Conservation (phyloP, 2,888 invertebrate species). For the Apotomis capreana region DNA sequence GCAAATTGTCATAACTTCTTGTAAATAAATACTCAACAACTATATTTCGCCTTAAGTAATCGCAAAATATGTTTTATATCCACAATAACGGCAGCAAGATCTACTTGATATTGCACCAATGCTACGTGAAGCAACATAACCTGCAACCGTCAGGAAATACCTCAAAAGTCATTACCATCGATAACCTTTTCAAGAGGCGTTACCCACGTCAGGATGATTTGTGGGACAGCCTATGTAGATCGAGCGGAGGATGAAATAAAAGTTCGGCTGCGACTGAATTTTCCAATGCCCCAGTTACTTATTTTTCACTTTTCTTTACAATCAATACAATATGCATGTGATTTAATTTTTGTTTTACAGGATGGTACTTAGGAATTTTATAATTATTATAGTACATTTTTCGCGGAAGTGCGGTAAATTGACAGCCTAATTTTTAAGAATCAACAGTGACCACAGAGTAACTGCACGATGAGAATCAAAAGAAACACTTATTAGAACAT, state of each 20-base stretch:
- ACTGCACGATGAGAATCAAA: no score
- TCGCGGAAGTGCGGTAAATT: no score
- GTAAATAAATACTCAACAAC: no score
- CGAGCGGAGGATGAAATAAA: slow-evolving; percentile 31
- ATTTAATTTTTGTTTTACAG: no score
- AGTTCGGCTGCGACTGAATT: slow-evolving; percentile 30
- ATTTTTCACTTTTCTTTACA: background rate
- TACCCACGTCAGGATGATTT: slow-evolving; percentile 34
- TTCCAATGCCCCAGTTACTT: slow-evolving; percentile 7
- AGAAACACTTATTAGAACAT: no score
- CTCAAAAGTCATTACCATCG: slow-evolving; percentile 41
- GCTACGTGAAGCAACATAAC: background rate
- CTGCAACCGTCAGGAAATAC: slow-evolving; percentile 27
- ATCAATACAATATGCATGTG: background rate
- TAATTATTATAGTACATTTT: no score
- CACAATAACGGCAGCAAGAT: background rate
- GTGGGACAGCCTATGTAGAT: slow-evolving; percentile 39
- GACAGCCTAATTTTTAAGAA: no score
- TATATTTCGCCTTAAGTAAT: no score
- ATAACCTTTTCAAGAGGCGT: slow-evolving; percentile 39
- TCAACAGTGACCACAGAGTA: no score
- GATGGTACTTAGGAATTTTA: no score
- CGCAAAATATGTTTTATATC: no score
- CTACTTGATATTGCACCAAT: background rate
- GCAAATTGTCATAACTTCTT: no score